phyloP scores from a whole-genome alignment of 2,888 invertebrate species.

The Lepetodrilus schrolli region DNA sequence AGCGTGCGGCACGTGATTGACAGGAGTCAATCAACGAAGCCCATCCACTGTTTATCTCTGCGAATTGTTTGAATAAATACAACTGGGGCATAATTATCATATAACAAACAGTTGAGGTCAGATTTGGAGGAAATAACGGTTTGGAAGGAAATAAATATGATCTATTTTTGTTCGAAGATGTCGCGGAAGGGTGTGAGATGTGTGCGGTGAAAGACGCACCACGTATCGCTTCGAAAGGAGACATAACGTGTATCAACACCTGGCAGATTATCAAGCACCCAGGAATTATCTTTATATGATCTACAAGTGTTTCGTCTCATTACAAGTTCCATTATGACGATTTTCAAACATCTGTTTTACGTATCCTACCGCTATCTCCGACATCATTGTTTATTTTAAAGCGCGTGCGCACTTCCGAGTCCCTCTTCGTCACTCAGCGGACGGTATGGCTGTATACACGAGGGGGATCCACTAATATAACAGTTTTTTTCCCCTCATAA shows the following conservation, averaged over 20 bases:
- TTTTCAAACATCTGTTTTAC: slow-evolving; percentile 26
- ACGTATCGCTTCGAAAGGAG: background rate
- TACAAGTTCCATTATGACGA: slow-evolving; percentile 31
- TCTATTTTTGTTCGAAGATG: background rate
- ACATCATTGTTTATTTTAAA: slow-evolving; percentile 5
- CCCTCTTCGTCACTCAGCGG: slow-evolving; percentile 11
- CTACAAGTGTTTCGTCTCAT: slow-evolving; percentile 26
- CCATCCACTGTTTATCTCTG: background rate
- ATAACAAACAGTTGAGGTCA: background rate
- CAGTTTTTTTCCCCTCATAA: slow-evolving; percentile 19
- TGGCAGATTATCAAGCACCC: background rate
- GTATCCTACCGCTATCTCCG: background rate
- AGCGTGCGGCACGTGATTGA: background rate
- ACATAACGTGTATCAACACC: slow-evolving; percentile 4
- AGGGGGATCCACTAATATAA: background rate
- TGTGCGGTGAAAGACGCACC: background rate
- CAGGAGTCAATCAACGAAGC: background rate
- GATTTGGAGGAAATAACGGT: background rate
- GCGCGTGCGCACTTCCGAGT: slow-evolving; percentile 21
- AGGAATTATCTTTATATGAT: slow-evolving; percentile 1
- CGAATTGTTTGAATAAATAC: slow-evolving; percentile 16
- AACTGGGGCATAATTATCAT: background rate
- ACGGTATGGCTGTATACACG: background rate
- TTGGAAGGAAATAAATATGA: background rate
- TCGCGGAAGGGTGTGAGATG: background rate